phyloP scores from a whole-genome alignment of 2,888 invertebrate genomes.

The Cerastis rubricosa region DNA sequence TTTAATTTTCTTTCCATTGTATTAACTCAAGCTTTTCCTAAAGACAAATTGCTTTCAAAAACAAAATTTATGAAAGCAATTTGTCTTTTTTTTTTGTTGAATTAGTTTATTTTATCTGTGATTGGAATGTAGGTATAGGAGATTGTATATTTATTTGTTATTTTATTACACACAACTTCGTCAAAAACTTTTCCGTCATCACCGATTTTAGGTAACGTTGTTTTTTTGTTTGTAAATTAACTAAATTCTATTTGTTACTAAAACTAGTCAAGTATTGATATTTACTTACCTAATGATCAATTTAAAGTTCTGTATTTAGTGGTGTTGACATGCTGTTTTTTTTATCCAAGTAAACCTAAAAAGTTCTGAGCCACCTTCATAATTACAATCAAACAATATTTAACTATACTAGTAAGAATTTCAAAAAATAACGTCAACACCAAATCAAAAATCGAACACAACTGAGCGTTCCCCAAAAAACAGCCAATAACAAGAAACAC shows the following conservation, averaged over 20 bases:
- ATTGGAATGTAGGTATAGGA: background rate
- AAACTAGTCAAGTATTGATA: background rate
- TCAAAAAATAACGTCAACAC: slow-evolving; percentile 10
- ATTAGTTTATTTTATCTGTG: background rate
- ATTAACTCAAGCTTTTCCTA: too few relatives aligned
- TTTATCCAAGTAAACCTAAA: background rate
- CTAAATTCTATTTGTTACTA: background rate
- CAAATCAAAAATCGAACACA: slow-evolving; percentile 34
- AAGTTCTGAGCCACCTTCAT: background rate
- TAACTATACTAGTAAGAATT: background rate
- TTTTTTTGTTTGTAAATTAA: background rate
- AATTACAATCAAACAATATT: background rate
- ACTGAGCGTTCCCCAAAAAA: slow-evolving; percentile 4
- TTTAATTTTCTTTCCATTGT: background rate
- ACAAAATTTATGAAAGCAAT: background rate
- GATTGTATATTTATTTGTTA: background rate
- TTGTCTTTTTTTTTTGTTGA: background rate
- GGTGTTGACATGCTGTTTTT: background rate
- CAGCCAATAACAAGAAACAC: slow-evolving; percentile 36
- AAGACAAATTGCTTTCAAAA: too few relatives aligned
- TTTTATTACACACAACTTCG: background rate
- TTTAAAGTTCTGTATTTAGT: background rate
- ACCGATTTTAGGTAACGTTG: slow-evolving; percentile 18
- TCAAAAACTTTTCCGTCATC: slow-evolving; percentile 10
- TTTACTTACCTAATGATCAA: background rate